Percentiles rank a stretch among this genome's conserved stretches.
Evolutionary conservation across 2,113 vertebrate species (phyloP).

Genomic region (Mustelus asterias): DNA sequence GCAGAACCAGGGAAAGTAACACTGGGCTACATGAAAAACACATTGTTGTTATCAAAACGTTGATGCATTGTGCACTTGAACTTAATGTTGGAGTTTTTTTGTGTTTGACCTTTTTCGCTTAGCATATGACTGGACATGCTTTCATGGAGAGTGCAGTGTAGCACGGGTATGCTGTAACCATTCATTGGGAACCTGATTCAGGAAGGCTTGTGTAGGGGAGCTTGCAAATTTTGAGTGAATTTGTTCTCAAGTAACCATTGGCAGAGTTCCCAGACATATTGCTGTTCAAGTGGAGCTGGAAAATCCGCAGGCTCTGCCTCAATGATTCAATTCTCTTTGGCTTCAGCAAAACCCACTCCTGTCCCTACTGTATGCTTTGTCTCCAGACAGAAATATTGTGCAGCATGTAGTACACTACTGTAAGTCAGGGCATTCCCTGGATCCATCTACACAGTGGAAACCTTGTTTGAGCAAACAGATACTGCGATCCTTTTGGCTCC

Average conservation of each 20-base stretch:
- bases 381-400: neutral
- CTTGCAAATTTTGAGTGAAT: conserved; percentile 5
- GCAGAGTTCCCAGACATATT: neutral
- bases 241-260: conserved; percentile 11
- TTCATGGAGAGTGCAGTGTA: neutral
- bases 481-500: neutral
- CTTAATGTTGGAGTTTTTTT: neutral
- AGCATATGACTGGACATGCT: neutral
- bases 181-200: neutral
- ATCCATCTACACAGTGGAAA: conserved; percentile 2
- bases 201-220: neutral
- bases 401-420: neutral
- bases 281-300: neutral
- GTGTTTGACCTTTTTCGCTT: neutral
- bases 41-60: neutral
- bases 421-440: neutral
- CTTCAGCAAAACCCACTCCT: neutral
- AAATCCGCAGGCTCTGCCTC: neutral
- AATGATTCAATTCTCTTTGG: conserved; percentile 26
- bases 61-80: neutral
- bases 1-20: neutral
- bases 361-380: neutral
- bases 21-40: neutral
- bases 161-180: neutral
- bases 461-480: conserved; percentile 21